phyloP scores from a whole-genome alignment of 2,888 invertebrate species.

The Caradrina clavipalpis region DNA sequence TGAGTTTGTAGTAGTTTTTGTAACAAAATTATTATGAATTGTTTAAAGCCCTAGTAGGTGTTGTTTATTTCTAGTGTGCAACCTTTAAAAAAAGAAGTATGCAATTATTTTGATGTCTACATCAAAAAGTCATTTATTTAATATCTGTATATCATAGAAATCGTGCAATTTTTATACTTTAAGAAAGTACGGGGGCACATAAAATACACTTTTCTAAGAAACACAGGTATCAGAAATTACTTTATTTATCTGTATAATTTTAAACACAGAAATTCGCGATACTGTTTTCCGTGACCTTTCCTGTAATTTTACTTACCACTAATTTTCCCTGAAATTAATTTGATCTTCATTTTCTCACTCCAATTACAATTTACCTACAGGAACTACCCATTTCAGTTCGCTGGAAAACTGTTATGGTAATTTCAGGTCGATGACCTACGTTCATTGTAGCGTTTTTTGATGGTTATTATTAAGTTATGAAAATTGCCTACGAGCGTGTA shows the following conservation, averaged over 20 bases:
- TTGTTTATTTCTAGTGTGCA: too few relatives aligned
- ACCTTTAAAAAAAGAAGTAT: too few relatives aligned
- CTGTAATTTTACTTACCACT: neutral
- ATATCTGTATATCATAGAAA: too few relatives aligned
- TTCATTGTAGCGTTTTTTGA: slow-evolving; percentile 40
- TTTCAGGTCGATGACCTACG: slow-evolving; percentile 38
- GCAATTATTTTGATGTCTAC: too few relatives aligned
- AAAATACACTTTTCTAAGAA: too few relatives aligned
- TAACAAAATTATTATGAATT: too few relatives aligned
- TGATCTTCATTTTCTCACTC: slow-evolving; percentile 19
- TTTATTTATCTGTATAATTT: too few relatives aligned
- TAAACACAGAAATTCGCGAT: neutral
- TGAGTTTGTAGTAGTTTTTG: neutral
- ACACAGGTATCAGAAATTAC: too few relatives aligned
- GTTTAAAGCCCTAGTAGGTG: too few relatives aligned
- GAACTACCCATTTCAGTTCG: slow-evolving; percentile 29
- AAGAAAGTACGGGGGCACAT: too few relatives aligned
- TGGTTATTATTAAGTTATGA: slow-evolving; percentile 56
- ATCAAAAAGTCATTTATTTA: too few relatives aligned
- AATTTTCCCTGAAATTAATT: slow-evolving; percentile 28
- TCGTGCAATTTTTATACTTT: too few relatives aligned
- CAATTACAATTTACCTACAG: slow-evolving; percentile 43
- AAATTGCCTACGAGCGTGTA: slow-evolving; percentile 49
- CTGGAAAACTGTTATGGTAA: slow-evolving; percentile 19
- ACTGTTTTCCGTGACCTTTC: neutral